Conservation (phyloP, 2,888 invertebrate species). For the Acanthoscelides obtectus region DNA sequence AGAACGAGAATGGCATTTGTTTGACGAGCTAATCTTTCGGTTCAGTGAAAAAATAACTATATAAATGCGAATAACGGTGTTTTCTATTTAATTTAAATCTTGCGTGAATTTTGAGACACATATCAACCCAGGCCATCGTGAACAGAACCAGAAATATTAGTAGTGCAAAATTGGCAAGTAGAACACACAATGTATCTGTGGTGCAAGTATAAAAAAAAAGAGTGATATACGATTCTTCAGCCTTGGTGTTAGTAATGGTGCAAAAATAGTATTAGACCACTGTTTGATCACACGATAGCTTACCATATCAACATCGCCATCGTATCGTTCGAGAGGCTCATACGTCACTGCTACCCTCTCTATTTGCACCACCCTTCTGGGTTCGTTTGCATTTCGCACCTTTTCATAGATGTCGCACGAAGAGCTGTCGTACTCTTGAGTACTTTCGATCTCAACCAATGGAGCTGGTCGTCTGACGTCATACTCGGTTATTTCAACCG, state of each 20-base stretch:
- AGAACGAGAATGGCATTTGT: too few species aligned
- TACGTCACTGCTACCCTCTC: conserved; percentile 42
- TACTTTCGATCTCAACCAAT: conserved; percentile 6
- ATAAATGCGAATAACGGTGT: too few species aligned
- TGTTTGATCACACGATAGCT: conserved; percentile 20
- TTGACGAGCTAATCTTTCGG: too few species aligned
- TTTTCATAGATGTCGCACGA: conserved; percentile 20
- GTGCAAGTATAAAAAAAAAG: not conserved
- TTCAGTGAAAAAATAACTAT: too few species aligned
- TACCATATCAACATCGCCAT: conserved; percentile 38
- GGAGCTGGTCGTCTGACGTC: not conserved
- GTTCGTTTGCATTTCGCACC: conserved; percentile 13
- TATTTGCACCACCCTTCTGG: conserved; percentile 34
- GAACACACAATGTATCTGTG: not conserved
- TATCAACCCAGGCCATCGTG: too few species aligned
- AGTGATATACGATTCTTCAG: not conserved
- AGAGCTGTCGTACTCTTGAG: conserved; percentile 13
- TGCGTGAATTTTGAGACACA: too few species aligned
- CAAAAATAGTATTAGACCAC: not conserved
- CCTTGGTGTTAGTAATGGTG: conserved; percentile 4
- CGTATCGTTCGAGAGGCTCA: conserved; percentile 33
- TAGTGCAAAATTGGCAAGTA: not conserved
- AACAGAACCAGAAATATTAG: too few species aligned
- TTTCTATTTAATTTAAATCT: too few species aligned
- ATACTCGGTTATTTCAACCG: not conserved